Conservation (phyloP, 2,888 invertebrate species). For the Helicoverpa assulta region DNA sequence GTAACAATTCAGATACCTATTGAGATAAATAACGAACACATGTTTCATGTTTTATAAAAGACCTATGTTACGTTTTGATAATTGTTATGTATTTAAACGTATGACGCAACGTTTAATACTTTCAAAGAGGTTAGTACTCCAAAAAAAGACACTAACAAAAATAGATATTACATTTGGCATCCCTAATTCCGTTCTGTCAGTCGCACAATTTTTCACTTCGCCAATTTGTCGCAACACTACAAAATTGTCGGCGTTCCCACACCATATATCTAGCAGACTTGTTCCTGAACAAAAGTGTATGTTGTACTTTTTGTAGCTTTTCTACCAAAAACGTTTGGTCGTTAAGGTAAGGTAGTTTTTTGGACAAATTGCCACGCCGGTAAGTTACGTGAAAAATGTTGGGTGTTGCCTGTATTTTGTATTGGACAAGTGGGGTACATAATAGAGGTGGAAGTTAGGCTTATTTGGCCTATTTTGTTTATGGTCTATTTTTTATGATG, state of each 20-base stretch:
- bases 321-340: slow-evolving; percentile 51
- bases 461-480: slow-evolving; percentile 3
- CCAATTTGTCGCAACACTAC: slow-evolving; percentile 69
- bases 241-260: slow-evolving; percentile 61
- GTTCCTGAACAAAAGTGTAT: slow-evolving; percentile 58
- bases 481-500: not conserved
- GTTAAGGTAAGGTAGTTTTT: slow-evolving; percentile 58
- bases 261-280: slow-evolving; percentile 49
- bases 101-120: too few species aligned
- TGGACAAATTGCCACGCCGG: slow-evolving; percentile 45
- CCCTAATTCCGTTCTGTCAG: slow-evolving; percentile 33
- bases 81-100: too few species aligned
- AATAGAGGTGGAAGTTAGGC: slow-evolving; percentile 4
- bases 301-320: slow-evolving; percentile 46
- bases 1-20: too few species aligned
- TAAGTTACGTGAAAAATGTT: slow-evolving; percentile 34
- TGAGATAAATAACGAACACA: too few species aligned
- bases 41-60: too few species aligned
- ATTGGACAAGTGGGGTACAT: slow-evolving; percentile 6
- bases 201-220: slow-evolving; percentile 65
- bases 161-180: slow-evolving; percentile 30
- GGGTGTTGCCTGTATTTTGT: slow-evolving; percentile 5
- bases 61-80: too few species aligned
- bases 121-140: too few species aligned
- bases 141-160: slow-evolving; percentile 13